Evolutionary conservation across 2,113 vertebrate species (phyloP), one percentile per base, ranked within the genome.

Genomic region (Protobothrops mucrosquamatus): DNA sequence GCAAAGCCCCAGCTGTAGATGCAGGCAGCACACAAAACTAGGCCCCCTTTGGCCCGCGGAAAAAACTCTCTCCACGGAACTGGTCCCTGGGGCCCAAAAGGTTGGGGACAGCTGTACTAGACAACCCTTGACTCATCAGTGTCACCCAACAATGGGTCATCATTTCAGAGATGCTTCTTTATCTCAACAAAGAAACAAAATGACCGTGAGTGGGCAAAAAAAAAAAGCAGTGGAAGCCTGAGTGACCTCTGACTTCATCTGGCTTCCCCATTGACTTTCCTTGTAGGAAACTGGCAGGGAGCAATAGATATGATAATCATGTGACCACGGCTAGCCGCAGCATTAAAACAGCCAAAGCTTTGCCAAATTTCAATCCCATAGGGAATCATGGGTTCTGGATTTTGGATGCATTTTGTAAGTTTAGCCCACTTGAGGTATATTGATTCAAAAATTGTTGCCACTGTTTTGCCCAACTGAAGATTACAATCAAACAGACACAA

Each of bases 151-250:
- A 64, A 64, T 64, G 61, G 26, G 26, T 64, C 61, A 11, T 64
- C 61, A 64, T 64, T 64, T 64, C 61, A 64, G 61, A n/a, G 11
- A 64, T 5, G 11, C 61, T 64, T 64, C 61, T 4, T 64, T 64
- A 64, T 0, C 10, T 64, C 26, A 64, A 64, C 26, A 64, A 61
- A 61, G 59, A 29, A 61, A 61, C 26, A 29, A 26, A 64, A 64
- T 64, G 26, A 29, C 61, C 3, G 0, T 64, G 26, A 11, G 1
- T 0, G 11, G 61, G 1, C 26, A 29, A 29, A n/a, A n/a, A n/a
- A n/a, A 61, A 3, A 64, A 64, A 64, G 1, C 26, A 64, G 11
- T 29, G 26, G 26, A 26, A 64, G 61, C 11, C 26, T 64, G 26
- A 64, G 4, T 29, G 61, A 64, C 26, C 11, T 64, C 26, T 64